A percentile compares a stretch with the other conserved stretches of the same genome.
Conservation (phyloP, 2,888 invertebrate species). For the Aethes cnicana region DNA sequence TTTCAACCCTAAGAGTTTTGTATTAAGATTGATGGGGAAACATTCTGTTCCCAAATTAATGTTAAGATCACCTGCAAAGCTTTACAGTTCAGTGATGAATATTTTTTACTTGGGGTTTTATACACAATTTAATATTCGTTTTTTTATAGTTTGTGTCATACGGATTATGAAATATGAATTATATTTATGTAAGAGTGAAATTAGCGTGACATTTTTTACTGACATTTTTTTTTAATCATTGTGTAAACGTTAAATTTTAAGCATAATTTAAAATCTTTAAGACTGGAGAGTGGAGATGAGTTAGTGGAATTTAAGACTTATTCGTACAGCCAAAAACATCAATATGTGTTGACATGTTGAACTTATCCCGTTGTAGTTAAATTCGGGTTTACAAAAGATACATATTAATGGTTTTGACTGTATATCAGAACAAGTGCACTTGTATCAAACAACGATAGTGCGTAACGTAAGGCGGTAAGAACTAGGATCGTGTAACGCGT, state of each 20-base stretch:
- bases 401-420: no score
- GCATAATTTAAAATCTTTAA: neutral
- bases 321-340: no score
- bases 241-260: no score
- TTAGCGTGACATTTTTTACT: neutral
- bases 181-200: neutral
- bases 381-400: no score
- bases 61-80: slow-evolving; percentile 1
- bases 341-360: no score
- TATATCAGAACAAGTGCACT: slow-evolving; percentile 49
- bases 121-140: neutral
- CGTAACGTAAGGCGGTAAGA: slow-evolving; percentile 38
- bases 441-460: slow-evolving; percentile 49
- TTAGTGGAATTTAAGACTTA: slow-evolving; percentile 12
- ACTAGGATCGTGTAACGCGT: slow-evolving; percentile 1
- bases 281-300: slow-evolving; percentile 5
- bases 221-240: neutral
- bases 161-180: no score
- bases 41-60: neutral
- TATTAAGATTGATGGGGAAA: neutral
- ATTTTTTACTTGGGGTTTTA: neutral
- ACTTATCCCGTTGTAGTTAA: no score
- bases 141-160: neutral
- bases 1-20: slow-evolving; percentile 5
- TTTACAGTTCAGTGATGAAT: neutral